Conservation (phyloP, 1,140 invertebrate species). For the Rhopalosiphum maidis region DNA sequence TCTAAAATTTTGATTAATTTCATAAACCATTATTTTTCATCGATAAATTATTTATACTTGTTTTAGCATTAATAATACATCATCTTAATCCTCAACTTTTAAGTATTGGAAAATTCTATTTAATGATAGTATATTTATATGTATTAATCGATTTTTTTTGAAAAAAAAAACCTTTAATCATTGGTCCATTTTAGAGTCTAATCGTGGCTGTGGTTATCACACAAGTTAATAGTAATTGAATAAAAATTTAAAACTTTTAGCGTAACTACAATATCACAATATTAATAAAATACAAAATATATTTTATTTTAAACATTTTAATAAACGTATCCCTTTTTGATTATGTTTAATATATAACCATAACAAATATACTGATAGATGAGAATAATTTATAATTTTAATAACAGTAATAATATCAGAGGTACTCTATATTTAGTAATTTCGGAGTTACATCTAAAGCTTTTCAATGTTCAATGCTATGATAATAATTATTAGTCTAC, state of each 20-base stretch:
- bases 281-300: conserved; percentile 10
- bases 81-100: no score
- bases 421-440: neutral
- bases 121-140: neutral
- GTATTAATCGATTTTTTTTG: no score
- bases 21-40: neutral
- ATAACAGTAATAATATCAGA: neutral
- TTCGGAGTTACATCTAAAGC: neutral
- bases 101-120: neutral
- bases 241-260: neutral
- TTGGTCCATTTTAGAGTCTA: neutral
- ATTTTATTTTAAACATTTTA: conserved; percentile 11
- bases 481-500: neutral
- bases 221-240: neutral
- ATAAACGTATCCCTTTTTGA: neutral
- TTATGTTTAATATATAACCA: neutral
- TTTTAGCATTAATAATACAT: neutral
- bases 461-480: neutral
- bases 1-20: neutral
- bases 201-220: neutral
- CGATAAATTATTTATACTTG: neutral
- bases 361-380: neutral
- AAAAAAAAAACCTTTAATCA: neutral
- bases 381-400: conserved; percentile 10
- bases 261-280: neutral